Evolutionary conservation across 2,113 vertebrate genomes (phyloP).

Genomic region (Sturnus vulgaris): DNA sequence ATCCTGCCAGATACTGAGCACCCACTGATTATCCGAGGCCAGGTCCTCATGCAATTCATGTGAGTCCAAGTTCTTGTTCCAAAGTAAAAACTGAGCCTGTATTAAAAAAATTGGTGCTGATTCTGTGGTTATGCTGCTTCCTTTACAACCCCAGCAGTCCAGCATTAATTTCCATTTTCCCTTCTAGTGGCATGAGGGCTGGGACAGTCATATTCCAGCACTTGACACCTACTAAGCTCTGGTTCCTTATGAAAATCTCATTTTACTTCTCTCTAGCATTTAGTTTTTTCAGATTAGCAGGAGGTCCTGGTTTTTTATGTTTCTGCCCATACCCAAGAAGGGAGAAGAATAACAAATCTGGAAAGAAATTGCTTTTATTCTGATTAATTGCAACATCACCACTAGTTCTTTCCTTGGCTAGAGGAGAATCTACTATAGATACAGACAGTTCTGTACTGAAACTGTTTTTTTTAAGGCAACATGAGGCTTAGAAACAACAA

Average conservation of each 20-base stretch:
- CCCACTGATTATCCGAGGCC: constrained; percentile 51
- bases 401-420: not conserved
- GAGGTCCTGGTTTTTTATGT: constrained; percentile 29
- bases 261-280: not conserved
- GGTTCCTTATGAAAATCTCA: not conserved
- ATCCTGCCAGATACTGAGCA: constrained; percentile 40
- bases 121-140: constrained; percentile 50
- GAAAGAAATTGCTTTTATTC: constrained; percentile 10
- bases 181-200: not conserved
- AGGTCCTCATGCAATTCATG: constrained; percentile 35
- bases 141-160: constrained; percentile 13
- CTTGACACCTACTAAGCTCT: constrained; percentile 5
- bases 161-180: constrained; percentile 32
- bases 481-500: not conserved
- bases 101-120: constrained; percentile 37
- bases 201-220: not conserved
- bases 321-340: not conserved
- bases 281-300: constrained; percentile 7
- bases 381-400: not conserved
- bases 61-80: constrained; percentile 57
- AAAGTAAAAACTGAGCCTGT: constrained; percentile 35
- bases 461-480: not conserved
- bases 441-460: not conserved
- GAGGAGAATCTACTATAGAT: not conserved
- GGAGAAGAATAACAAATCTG: constrained; percentile 36